A percentile compares a stretch with the other conserved stretches of the same genome.
Evolutionary conservation across 2,888 invertebrate species (phyloP).

Genomic region (Drosophila mulleri): DNA sequence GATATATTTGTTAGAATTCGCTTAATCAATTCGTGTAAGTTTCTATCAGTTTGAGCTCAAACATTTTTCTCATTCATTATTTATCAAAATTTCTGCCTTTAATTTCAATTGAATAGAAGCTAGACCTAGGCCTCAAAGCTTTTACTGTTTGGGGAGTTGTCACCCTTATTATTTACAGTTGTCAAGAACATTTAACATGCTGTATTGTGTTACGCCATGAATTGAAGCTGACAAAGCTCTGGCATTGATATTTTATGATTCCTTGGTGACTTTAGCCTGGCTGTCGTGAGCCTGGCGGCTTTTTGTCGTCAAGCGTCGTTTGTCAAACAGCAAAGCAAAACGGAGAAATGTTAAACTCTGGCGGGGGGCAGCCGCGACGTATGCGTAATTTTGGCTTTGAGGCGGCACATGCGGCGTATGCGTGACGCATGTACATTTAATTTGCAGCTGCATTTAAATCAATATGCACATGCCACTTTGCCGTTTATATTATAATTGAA

Average conservation of each 20-base stretch:
- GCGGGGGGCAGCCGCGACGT: constrained; percentile 11
- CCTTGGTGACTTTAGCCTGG: constrained; percentile 31
- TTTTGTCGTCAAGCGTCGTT: constrained; percentile 56
- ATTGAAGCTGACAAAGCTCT: constrained; percentile 41
- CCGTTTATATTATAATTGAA: constrained; percentile 37
- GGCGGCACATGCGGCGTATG: not conserved
- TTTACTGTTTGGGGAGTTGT: not conserved
- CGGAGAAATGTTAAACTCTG: constrained; percentile 53
- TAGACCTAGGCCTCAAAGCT: not conserved
- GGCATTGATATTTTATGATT: constrained; percentile 54
- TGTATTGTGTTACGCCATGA: constrained; percentile 12
- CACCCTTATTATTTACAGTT: constrained; percentile 9
- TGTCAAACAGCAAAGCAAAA: constrained; percentile 20
- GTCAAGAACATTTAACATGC: constrained; percentile 18
- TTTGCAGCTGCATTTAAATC: constrained; percentile 46
- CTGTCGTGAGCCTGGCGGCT: constrained; percentile 29
- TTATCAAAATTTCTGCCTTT: not conserved
- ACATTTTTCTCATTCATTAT: not conserved
- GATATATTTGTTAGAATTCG: not conserved
- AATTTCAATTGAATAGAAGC: not conserved
- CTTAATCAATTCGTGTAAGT: not conserved
- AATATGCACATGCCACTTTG: constrained; percentile 27
- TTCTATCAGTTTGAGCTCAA: not conserved
- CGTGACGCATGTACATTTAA: constrained; percentile 22
- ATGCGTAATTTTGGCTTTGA: constrained; percentile 13